Evolutionary conservation across 2,888 invertebrate genomes (phyloP), one percentile per base, ranked within the genome.

Genomic region (Stenodema calcarata): DNA sequence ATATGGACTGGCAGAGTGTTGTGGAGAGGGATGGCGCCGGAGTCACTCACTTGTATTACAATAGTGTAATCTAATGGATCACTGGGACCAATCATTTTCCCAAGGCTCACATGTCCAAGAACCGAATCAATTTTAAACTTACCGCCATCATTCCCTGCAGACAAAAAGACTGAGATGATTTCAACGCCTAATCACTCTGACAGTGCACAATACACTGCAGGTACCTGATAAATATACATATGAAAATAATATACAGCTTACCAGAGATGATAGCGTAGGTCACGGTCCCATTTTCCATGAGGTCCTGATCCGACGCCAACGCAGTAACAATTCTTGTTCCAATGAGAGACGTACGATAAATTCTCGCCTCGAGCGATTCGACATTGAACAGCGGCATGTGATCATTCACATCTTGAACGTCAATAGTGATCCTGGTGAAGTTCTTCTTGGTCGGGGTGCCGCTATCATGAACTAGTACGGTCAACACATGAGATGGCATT

Each of bases 391-490:
- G 94, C 0, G 98, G 98, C 87, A 95, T 93, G 91, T 97, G 96
- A 91, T 97, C 98, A 92, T 98, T 98, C 89, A 95, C 95, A 92
- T 97, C 98, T 90, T 94, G 94, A 73, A 98, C 96, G 88, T 94
- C 94, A 54, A 96, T 93, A 70, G 94, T 92, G 11, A 98, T 95
- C 89, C 97, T 93, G 30, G 97, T 95, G 91, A 95, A 96, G 90
- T 96, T 96, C 2, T 95, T 92, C 90, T 96, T 95, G 0, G 97
- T 95, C 16, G 95, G 96, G 14, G 96, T 95, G 7, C 97, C 97
- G 89, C 96, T 95, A 91, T 98, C 98, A 89, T 96, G 94, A 50
- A 96, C 97, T 94, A 96, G 96, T 76, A 97, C 95, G 0, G 96
- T 96, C 88, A 98, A 91, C 88, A 96, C 93, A 92, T 98, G 98